Evolutionary conservation across 2,797 vertebrate species (phyloP), one percentile per base, ranked within the genome.

Genomic region (Neoniphon sammara): DNA sequence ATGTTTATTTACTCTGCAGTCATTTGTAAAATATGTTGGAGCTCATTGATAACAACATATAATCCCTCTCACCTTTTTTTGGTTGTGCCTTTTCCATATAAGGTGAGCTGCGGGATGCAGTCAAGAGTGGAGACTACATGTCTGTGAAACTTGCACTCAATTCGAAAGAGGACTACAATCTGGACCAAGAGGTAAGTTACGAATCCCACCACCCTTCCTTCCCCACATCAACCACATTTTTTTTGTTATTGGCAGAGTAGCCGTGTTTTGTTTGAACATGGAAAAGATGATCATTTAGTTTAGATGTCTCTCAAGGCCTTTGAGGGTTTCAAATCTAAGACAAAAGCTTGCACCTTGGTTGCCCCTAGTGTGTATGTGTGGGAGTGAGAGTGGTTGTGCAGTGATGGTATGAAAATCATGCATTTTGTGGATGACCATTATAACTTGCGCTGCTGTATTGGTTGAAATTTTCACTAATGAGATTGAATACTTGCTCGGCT

Each of bases 101-200:
- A 95, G 98, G 92, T 90, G 94, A 96, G 63, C 87, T 99, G 81
- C 96, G 97, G 58, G 97, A 99, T 81, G 97, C 97, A 71, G 96
- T 99, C 79, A 99, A 98, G 93, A 97, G 94, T 80, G 97, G 97
- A 39, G 96, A 99, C 87, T 99, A 99, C 84, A 90, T 97, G 94
- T 93, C 96, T 36, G 97, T 98, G 30, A 98, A 98, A 91, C 88
- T 96, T 88, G 98, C 98, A 0, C 95, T 99, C 73, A 96, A 95
- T 91, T 99, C 98, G 75, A 96, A 94, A 64, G 95, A 97, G 81
- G 93, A 98, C 8, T 99, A 99, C 89, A 97, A 98, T 89, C 92
- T 99, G 81, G 97, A 99, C 79, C 97, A 99, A 88, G 97, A 98
- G 96, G 98, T 98, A 94, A 14, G 89, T 70, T 18, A 31, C 18